Conservation (phyloP, 1,140 invertebrate genomes). For the Tetragonula clypearis region DNA sequence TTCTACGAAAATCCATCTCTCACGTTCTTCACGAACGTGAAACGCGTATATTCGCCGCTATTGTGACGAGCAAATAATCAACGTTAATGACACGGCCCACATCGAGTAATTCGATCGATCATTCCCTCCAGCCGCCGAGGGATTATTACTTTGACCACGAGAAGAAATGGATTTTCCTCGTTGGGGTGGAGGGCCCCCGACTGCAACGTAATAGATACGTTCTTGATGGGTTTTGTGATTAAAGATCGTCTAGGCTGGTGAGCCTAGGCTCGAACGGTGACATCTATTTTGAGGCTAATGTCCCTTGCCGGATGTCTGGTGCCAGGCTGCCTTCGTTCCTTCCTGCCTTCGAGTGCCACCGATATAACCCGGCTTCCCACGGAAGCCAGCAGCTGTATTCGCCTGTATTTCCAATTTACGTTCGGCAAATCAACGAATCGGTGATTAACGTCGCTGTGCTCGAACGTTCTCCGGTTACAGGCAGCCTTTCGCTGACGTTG, state of each 20-base stretch:
- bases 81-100: not conserved
- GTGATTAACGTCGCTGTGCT: conserved; percentile 6
- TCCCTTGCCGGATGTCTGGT: conserved; percentile 41
- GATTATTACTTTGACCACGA: conserved; percentile 15
- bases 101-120: conserved; percentile 13
- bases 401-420: conserved; percentile 18
- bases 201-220: conserved; percentile 37
- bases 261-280: conserved; percentile 19
- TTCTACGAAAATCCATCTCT: not conserved
- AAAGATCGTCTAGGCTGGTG: conserved; percentile 28
- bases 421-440: conserved; percentile 14
- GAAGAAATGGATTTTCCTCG: conserved; percentile 26
- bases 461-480: conserved; percentile 6
- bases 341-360: conserved; percentile 28
- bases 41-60: too few relatives aligned
- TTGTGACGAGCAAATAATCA: not conserved
- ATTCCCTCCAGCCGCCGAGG: not conserved
- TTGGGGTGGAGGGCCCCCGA: not conserved
- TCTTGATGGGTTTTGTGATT: conserved; percentile 38
- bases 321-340: conserved; percentile 22
- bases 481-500: not conserved
- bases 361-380: conserved; percentile 33
- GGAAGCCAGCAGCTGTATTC: not conserved
- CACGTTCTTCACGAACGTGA: not conserved
- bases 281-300: conserved; percentile 39